These are phyloP conservation scores for Lasioglossum figueresi DNA, from an alignment of 2,888 invertebrate species.

Conservation along the genomic window DNA sequence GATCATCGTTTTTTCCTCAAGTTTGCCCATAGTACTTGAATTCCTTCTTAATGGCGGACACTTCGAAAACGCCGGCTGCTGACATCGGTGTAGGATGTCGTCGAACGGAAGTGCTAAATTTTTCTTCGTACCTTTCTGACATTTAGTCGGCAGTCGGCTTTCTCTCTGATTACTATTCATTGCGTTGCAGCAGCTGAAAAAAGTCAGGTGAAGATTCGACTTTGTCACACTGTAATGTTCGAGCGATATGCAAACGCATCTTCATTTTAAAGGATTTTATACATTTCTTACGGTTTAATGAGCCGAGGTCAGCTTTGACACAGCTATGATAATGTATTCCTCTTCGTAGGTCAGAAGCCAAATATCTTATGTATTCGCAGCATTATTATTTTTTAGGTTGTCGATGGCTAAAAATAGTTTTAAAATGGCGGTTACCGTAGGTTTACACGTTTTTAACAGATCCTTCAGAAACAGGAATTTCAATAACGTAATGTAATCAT, in stretches of 20 bases:
- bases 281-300: neutral
- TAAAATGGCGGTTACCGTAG: too few species aligned
- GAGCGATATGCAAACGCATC: neutral
- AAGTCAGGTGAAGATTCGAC: neutral
- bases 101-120: slow-evolving; percentile 26
- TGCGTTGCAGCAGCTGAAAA: neutral
- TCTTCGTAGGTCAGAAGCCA: neutral
- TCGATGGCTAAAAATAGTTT: neutral
- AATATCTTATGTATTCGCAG: neutral
- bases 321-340: neutral
- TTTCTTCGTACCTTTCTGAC: neutral
- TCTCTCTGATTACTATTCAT: neutral
- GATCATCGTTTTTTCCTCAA: slow-evolving; percentile 60
- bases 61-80: slow-evolving; percentile 44
- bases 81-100: slow-evolving; percentile 38
- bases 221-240: neutral
- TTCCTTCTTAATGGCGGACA: slow-evolving; percentile 63
- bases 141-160: neutral
- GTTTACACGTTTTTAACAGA: too few species aligned
- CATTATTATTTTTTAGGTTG: neutral
- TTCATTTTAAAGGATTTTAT: neutral
- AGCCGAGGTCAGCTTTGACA: neutral
- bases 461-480: too few species aligned
- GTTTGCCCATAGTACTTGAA: slow-evolving; percentile 65
- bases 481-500: too few species aligned